These are phyloP conservation scores for Drosophila paramelanica DNA, from an alignment of 2,888 invertebrate species.

Conservation along the genomic window DNA sequence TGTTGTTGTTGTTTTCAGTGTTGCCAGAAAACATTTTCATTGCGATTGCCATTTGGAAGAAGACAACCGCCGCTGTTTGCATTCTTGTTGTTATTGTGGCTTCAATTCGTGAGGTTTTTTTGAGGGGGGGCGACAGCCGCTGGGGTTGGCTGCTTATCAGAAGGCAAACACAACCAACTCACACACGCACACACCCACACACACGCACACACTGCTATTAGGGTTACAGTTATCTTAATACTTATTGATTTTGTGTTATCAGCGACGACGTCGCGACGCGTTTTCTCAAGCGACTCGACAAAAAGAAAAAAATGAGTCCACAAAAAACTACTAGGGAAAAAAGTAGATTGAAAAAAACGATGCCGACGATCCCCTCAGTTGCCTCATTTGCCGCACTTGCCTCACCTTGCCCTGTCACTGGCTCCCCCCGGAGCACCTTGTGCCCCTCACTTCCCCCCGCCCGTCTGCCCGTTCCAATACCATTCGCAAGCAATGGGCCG, in stretches of 20 bases:
- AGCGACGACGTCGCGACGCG: constrained; percentile 42
- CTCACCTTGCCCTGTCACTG: not conserved
- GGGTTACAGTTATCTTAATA: constrained; percentile 76
- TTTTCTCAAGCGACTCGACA: constrained; percentile 26
- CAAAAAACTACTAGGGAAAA: not conserved
- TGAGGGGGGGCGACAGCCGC: not conserved
- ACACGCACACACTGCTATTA: constrained; percentile 35
- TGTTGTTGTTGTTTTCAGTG: constrained; percentile 14
- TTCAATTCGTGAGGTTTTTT: not conserved
- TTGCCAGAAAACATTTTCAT: constrained; percentile 55
- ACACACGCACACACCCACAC: constrained; percentile 22
- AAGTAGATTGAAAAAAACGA: constrained; percentile 58
- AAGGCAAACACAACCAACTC: constrained; percentile 42
- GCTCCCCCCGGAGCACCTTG: too few relatives aligned
- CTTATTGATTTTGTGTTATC: constrained; percentile 76
- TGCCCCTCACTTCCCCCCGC: not conserved
- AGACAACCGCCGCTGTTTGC: constrained; percentile 43
- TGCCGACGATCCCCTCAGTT: constrained; percentile 34
- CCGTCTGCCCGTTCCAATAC: too few relatives aligned
- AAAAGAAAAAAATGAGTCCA: constrained; percentile 13
- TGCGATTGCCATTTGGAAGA: constrained; percentile 52
- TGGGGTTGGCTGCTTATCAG: constrained; percentile 52
- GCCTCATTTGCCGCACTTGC: too few relatives aligned
- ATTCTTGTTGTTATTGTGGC: constrained; percentile 30
- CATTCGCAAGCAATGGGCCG: constrained; percentile 32